Base-by-base conservation (phyloP, 2,888 invertebrate species). In the Scelioninae gen. 1 region DNA sequence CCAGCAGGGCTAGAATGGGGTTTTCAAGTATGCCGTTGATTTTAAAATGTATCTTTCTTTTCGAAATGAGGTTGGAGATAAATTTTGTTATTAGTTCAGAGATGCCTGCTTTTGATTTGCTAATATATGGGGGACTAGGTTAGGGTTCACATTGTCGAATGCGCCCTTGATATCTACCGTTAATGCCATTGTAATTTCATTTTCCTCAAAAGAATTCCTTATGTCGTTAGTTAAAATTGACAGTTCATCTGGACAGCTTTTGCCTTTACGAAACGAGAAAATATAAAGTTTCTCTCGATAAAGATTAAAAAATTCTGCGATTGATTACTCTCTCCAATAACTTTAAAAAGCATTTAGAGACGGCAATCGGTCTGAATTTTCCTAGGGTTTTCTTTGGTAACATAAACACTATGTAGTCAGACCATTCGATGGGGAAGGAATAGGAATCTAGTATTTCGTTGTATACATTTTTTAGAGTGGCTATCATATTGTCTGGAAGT, bases 251-350 rank as follows among this genome's bases (percentile, higher is more conserved):
- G 38, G 7, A 13, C 38, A 53, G 10, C 16, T 10, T 53, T 66
- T 66, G 1, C 53, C 53, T 34, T 53, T 66, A 7, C 66, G 11
- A 15, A 53, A 66, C 43, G 53, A 53, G 10, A 0, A 40, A 0
- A 13, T 7, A 6, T 15, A 13, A 31, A 66, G 43, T 5, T 53
- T 53, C 13, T 53, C 9, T 66, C 15, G 38, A 53, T 38, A 40
- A 66, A 5, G 5, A 43, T 5, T n/a, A 15, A 2, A 31, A 11
- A 0, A 66, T n/a, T 43, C 66, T 23, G 1, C n/a, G 9, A n/a
- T 66, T 66, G 6, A 66, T 40, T 1, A 66, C 53, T 53, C 15
- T 53, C 8, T 66, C 53, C 3, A 66, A 34, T 10, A 66, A 7
- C 34, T 63, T 63, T 11, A 63, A 8, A 0, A 34, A 6, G 16